phyloP scores from a whole-genome alignment of 2,888 invertebrate species.

The Rhagonycha lutea region DNA sequence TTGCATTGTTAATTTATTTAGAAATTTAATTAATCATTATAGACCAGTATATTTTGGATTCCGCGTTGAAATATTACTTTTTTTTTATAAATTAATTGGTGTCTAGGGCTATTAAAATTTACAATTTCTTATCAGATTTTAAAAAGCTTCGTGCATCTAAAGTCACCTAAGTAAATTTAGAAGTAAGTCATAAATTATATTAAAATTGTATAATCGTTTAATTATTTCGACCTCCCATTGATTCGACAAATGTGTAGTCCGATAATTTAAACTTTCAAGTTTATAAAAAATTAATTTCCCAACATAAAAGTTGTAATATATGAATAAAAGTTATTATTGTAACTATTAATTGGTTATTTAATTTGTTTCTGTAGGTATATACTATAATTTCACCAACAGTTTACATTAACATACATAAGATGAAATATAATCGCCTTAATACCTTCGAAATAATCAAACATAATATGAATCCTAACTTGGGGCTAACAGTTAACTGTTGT shows the following conservation, averaged over 20 bases:
- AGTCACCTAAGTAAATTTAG: background rate
- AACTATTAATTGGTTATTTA: background rate
- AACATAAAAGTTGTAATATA: background rate
- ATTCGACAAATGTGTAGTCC: background rate
- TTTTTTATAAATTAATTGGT: background rate
- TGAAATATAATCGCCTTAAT: slow-evolving; percentile 25
- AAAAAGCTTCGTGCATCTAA: background rate
- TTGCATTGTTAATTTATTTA: background rate
- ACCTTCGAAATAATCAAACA: slow-evolving; percentile 30
- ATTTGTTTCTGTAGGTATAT: background rate
- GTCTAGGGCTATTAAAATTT: background rate
- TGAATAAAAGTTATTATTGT: background rate
- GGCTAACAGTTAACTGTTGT: slow-evolving; percentile 45
- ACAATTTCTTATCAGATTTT: background rate
- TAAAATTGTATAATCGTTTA: slow-evolving; percentile 1
- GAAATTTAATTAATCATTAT: background rate
- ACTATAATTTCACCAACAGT: slow-evolving; percentile 28
- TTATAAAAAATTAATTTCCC: background rate
- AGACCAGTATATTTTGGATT: no score
- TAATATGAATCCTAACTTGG: slow-evolving; percentile 28
- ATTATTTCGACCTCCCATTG: slow-evolving; percentile 1
- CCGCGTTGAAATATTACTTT: background rate
- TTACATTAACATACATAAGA: slow-evolving; percentile 20
- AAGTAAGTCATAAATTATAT: slow-evolving; percentile 1
- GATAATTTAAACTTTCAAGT: background rate